These are phyloP conservation scores for Anhinga rufa DNA, from an alignment of 2,113 vertebrate species.

Conservation along the genomic window DNA sequence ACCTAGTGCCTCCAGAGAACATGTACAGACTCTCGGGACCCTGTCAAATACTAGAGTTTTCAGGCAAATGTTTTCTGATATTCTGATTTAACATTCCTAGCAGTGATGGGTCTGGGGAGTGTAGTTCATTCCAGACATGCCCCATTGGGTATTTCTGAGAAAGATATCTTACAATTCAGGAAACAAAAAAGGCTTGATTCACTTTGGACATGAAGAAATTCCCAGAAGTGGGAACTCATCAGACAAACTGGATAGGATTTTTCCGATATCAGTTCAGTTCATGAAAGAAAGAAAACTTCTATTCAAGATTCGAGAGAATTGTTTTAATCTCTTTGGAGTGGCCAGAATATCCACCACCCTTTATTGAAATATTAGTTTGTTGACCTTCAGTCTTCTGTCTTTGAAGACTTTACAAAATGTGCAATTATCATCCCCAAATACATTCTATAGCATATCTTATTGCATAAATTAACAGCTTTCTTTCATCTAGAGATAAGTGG, in stretches of 20 bases:
- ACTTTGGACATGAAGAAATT: neutral
- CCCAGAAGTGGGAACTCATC: neutral
- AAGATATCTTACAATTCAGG: neutral
- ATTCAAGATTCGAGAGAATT: neutral
- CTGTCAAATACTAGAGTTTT: neutral
- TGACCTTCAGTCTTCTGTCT: neutral
- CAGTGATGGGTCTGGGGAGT: neutral
- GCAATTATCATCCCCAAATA: neutral
- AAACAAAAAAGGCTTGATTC: neutral
- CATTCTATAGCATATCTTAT: neutral
- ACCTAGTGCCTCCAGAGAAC: neutral
- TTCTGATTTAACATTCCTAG: neutral
- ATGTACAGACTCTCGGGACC: neutral
- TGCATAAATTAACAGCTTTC: slow-evolving; percentile 16
- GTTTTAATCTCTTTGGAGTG: neutral
- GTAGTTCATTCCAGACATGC: neutral
- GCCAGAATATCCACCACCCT: neutral
- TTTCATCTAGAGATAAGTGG: slow-evolving; percentile 9
- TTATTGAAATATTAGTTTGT: neutral
- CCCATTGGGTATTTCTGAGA: neutral
- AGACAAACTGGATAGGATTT: neutral
- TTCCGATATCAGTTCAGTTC: neutral
- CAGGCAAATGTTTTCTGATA: neutral
- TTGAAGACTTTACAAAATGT: neutral
- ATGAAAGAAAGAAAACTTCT: neutral